Evolutionary conservation across 1,140 invertebrate genomes (phyloP), one percentile per base, ranked within the genome.

Genomic region (Drosophila burlai): DNA sequence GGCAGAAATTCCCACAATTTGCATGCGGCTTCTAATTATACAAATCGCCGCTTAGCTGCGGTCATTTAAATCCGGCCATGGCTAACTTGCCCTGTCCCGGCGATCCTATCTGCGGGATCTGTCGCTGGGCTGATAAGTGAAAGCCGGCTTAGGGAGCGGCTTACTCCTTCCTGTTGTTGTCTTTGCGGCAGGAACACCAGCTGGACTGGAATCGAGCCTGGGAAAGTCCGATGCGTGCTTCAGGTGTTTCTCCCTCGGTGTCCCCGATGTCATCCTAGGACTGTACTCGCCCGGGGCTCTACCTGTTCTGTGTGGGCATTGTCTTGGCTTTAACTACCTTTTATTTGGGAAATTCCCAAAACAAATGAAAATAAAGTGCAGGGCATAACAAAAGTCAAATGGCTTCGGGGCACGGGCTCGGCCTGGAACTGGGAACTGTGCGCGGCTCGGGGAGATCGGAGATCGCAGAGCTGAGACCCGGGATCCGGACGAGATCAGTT

Each of bases 311-410:
- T 68, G 67, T 69, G 73, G 77, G 66, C 69, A 89, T 89, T 89
- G 84, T 89, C 77, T 66, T 78, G 81, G 81, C 81, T 79, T 85
- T 80, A 89, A 89, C 81, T 90, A 85, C 76, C 78, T 90, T 89
- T 90, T 85, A 90, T 89, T 89, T 89, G 69, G 85, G 85, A 89
- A 89, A 67, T 89, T 89, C 85, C 85, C 85, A 89, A 89, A 89
- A 90, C 85, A 89, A 89, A 89, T 81, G 81, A 90, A 89, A 89
- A 90, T 90, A 89, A 89, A 90, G 85, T 85, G 85, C 74, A 89
- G 57, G 67, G 81, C 81, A 90, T 76, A 89, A 89, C 85, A 89
- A 89, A 89, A 89, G 85, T 89, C 85, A 89, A 89, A 81, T 89
- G 85, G 67, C 40, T 82, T 65, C 86, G 26, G 67, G 71, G 85